Evolutionary conservation across 2,797 vertebrate genomes (phyloP).

Genomic region (Platalea minor): DNA sequence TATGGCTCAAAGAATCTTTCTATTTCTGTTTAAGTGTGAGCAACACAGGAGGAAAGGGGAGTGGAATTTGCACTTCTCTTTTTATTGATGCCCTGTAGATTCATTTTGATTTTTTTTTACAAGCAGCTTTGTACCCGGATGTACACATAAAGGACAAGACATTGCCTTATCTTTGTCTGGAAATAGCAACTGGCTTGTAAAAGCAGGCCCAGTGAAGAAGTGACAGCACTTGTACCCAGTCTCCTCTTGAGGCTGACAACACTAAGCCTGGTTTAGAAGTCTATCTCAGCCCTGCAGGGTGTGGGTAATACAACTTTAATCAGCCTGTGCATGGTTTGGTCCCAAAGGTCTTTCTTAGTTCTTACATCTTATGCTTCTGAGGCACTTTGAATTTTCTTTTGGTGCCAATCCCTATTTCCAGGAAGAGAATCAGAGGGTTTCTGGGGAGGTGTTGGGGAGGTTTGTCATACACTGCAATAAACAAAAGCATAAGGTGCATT

Average conservation of each 20-base stretch:
- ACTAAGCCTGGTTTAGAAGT: conserved; percentile 8
- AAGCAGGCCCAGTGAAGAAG: not conserved
- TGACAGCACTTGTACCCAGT: not conserved
- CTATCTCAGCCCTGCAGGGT: not conserved
- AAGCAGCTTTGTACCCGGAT: not conserved
- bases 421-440: conserved; percentile 10
- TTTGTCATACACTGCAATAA: conserved; percentile 32
- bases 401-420: conserved; percentile 20
- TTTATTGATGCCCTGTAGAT: not conserved
- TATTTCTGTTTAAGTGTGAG: not conserved
- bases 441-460: not conserved
- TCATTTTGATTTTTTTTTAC: not conserved
- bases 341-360: conserved; percentile 13
- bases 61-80: not conserved
- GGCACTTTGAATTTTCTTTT: conserved; percentile 24
- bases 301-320: not conserved
- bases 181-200: not conserved
- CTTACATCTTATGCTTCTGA: conserved; percentile 28
- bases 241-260: not conserved
- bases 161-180: not conserved
- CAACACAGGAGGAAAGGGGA: not conserved
- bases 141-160: not conserved
- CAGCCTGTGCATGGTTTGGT: not conserved
- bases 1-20: not conserved
- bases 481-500: conserved; percentile 58